Evolutionary conservation across 2,113 vertebrate species (phyloP).

Genomic region (Grammomys dolichurus): DNA sequence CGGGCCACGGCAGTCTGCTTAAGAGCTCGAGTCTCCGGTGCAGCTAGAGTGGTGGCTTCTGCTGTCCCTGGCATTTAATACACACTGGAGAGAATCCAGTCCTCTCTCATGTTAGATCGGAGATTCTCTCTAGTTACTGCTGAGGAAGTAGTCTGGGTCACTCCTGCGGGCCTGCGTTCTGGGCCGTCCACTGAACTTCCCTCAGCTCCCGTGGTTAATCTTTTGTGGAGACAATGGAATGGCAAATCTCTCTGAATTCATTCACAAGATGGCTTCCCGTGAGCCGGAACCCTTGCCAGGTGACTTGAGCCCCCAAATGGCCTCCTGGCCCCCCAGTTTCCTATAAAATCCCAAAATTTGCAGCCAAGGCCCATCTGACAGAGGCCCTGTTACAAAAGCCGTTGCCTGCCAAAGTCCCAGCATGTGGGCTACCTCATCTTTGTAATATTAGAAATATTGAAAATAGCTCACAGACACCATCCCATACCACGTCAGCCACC

Average conservation of each 20-base stretch:
- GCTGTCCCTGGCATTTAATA: neutral
- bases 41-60: neutral
- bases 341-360: neutral
- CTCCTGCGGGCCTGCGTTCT: fast-evolving
- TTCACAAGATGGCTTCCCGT: neutral
- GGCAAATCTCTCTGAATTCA: neutral
- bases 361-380: neutral
- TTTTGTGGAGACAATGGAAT: fast-evolving
- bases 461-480: slow-evolving; percentile 29
- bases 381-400: neutral
- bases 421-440: neutral
- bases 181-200: neutral
- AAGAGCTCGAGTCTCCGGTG: fast-evolving
- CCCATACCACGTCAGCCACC: neutral
- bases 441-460: neutral
- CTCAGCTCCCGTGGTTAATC: fast-evolving
- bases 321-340: neutral
- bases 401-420: neutral
- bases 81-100: neutral
- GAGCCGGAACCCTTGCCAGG: neutral
- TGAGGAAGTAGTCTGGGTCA: neutral
- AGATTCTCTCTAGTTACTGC: neutral
- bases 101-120: fast-evolving
- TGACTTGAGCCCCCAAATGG: neutral
- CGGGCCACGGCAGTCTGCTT: fast-evolving